A percentile compares a stretch with the other conserved stretches of the same genome.
Evolutionary conservation across 37 sponge, comb jelly and placozoan species (phyloP).

Genomic region (Halichondria panicea): DNA sequence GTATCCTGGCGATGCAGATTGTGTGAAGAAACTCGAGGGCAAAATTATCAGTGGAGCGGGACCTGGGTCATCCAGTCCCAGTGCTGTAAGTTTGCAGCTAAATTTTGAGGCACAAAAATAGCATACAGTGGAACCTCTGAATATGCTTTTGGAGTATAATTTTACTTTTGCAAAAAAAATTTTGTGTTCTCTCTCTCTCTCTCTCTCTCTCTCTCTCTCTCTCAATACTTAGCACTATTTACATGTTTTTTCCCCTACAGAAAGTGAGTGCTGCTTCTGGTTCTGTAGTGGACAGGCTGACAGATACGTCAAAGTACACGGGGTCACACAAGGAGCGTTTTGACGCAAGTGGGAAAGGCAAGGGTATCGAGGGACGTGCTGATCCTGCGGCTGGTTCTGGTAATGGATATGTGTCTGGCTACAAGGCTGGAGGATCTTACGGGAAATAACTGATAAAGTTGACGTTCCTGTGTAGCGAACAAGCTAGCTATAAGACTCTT

Average conservation of each 20-base stretch:
- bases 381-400: slow-evolving; percentile 46
- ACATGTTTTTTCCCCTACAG: background rate
- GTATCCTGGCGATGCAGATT: slow-evolving; percentile 62
- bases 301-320: slow-evolving; percentile 86
- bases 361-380: slow-evolving; percentile 76
- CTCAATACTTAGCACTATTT: background rate
- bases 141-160: no score
- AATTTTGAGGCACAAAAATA: no score
- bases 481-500: no score
- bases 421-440: slow-evolving; percentile 72
- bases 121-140: no score
- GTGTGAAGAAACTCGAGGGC: slow-evolving; percentile 33
- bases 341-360: slow-evolving; percentile 73
- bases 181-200: slow-evolving; percentile 27
- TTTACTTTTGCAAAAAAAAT: no score
- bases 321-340: slow-evolving; percentile 87
- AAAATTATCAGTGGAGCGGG: slow-evolving; percentile 7
- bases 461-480: no score
- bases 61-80: slow-evolving; percentile 50
- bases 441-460: no score
- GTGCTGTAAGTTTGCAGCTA: slow-evolving; percentile 68
- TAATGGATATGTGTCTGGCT: slow-evolving; percentile 65
- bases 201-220: slow-evolving; percentile 13
- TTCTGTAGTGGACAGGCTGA: slow-evolving; percentile 47
- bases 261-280: no score